Base-by-base conservation (phyloP, 1,140 invertebrate genomes). In the Drosophila oshimai region DNA sequence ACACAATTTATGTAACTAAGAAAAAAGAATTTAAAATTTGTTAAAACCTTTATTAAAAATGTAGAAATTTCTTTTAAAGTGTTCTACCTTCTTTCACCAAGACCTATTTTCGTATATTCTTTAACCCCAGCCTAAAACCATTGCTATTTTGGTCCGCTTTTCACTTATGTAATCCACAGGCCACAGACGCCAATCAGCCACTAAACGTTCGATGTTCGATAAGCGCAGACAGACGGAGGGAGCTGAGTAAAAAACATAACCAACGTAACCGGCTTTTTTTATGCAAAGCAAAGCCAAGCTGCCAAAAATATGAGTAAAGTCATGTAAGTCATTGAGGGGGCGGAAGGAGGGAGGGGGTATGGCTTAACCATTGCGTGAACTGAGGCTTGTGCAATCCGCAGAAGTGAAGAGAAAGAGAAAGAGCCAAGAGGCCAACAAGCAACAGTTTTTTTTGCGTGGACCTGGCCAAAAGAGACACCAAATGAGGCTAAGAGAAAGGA, bases 211-310 rank as follows among this genome's bases (percentile, higher is more conserved):
- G n/a, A n/a, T 26, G 58, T 62, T 62, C 58, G 58, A 62, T 62
- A 60, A 62, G 58, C 37, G 58, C 37, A 12, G 17, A 62, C 54
- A 42, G 18, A 34, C 37, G 12, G 17, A 62, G 50, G 37, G 18
- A 34, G 41, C 41, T 15, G 41, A 31, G n/a, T n/a, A n/a, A 39
- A 12, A 54, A 55, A 65, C 33, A 60, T 61, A 45, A 41, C 58
- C 53, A 72, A 55, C 36, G 47, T 86, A 87, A 86, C 80, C 80
- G 80, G 80, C 80, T 84, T 86, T 84, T 77, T 64, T 65, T 84
- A 84, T 84, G 80, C 80, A 86, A 86, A 86, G 61, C 80, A 86
- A 84, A 86, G 80, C 80, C 87, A 86, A 86, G 61, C 80, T 80
- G 71, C 67, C 80, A 75, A 84, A 74, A 77, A 51, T 67, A 74